Evolutionary conservation across 1,140 invertebrate genomes (phyloP).

Genomic region (Neotoxoptera formosana): DNA sequence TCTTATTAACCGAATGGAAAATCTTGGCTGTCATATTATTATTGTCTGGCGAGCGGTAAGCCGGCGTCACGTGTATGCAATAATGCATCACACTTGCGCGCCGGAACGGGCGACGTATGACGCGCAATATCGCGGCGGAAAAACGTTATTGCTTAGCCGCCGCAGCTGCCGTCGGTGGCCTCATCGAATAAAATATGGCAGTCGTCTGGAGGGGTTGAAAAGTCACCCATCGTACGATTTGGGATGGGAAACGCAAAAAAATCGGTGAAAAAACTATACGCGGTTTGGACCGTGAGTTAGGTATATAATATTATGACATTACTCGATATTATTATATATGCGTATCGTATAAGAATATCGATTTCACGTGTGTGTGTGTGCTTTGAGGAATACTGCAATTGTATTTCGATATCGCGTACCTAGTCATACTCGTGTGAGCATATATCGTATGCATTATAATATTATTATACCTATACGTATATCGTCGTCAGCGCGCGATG

Average conservation of each 20-base stretch:
- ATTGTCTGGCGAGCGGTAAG: neutral
- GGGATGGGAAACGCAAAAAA: neutral
- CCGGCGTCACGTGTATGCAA: slow-evolving; percentile 40
- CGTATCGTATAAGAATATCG: no score
- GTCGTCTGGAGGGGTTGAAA: no score
- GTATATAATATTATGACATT: neutral
- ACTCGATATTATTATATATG: neutral
- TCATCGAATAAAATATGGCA: neutral
- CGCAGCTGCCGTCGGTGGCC: neutral
- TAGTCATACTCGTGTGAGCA: neutral
- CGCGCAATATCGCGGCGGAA: neutral
- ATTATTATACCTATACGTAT: no score
- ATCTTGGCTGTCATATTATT: neutral
- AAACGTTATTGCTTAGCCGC: neutral
- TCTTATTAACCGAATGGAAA: neutral
- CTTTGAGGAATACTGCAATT: neutral
- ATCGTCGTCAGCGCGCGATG: no score
- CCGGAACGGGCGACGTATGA: neutral
- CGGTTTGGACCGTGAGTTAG: neutral
- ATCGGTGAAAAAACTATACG: neutral
- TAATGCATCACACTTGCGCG: slow-evolving; percentile 9
- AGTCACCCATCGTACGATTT: neutral
- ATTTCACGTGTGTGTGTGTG: no score
- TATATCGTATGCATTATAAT: neutral
- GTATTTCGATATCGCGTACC: neutral